These are phyloP conservation scores for Capra hircus DNA, from an alignment of 2,113 vertebrate species.

Conservation along the genomic window DNA sequence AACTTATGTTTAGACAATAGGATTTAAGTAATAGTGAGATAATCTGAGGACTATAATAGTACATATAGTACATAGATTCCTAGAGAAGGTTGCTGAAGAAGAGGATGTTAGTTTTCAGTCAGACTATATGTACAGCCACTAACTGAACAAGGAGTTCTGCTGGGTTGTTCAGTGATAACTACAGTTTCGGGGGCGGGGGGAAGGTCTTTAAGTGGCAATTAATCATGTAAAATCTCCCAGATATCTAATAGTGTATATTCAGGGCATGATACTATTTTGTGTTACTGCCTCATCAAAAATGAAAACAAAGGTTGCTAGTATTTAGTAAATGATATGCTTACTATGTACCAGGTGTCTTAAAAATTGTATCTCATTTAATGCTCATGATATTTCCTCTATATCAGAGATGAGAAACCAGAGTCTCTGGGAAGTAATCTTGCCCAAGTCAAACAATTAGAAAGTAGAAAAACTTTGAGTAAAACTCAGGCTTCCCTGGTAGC, in stretches of 20 bases:
- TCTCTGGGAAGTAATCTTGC: not conserved
- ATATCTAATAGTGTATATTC: not conserved
- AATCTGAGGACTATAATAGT: not conserved
- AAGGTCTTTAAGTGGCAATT: not conserved
- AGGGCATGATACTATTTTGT: not conserved
- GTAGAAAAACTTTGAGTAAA: not conserved
- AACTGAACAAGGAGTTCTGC: not conserved
- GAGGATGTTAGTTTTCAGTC: not conserved
- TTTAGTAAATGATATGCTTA: not conserved
- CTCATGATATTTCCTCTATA: not conserved
- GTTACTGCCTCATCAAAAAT: not conserved
- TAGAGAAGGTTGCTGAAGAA: not conserved
- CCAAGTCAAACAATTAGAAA: not conserved
- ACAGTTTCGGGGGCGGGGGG: not conserved
- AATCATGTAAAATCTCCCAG: not conserved
- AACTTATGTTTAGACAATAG: not conserved
- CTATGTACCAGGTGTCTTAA: not conserved
- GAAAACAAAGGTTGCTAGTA: not conserved
- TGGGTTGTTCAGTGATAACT: not conserved
- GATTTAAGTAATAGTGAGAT: not conserved
- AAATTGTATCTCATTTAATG: not conserved
- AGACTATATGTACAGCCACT: not conserved
- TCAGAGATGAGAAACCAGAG: not conserved
- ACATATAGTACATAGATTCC: not conserved
- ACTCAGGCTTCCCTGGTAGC: not conserved